Percentiles rank a stretch among this genome's conserved stretches.
Conservation (phyloP, 1,140 invertebrate genomes). For the Cephus cinctus region DNA sequence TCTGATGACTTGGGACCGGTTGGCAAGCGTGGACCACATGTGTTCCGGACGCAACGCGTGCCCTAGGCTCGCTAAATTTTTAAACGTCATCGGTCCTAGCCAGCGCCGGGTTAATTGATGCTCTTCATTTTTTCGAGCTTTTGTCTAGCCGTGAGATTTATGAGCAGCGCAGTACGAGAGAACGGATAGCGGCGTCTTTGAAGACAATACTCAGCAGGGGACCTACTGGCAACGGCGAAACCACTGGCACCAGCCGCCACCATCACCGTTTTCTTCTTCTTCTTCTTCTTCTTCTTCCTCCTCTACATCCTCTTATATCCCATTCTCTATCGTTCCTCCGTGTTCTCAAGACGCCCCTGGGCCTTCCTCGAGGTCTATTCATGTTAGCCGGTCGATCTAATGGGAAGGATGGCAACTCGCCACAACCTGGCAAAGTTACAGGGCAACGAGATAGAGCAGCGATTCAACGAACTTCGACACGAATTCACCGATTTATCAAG, state of each 20-base stretch:
- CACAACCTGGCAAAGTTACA: conserved; percentile 2
- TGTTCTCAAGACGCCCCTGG: conserved; percentile 12
- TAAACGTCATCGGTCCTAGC: conserved; percentile 28
- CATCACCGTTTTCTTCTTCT: conserved; percentile 2
- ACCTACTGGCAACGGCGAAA: conserved; percentile 38
- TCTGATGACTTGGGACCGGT: conserved; percentile 28
- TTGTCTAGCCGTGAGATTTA: conserved; percentile 40
- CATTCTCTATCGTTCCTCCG: conserved; percentile 8
- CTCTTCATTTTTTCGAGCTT: conserved; percentile 37
- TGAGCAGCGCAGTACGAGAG: conserved; percentile 18
- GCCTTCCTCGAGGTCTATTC: conserved; percentile 12
- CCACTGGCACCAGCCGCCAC: conserved; percentile 15
- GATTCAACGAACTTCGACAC: no score
- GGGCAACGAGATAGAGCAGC: no score
- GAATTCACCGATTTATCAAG: no score
- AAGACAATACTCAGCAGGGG: conserved; percentile 34
- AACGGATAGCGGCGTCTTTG: conserved; percentile 35
- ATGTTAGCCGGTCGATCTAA: conserved; percentile 5
- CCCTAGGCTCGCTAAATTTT: conserved; percentile 26
- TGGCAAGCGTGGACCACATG: conserved; percentile 30
- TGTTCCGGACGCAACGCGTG: conserved; percentile 20
- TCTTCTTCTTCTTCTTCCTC: conserved; percentile 9
- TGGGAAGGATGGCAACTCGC: conserved; percentile 14
- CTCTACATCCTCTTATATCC: conserved; percentile 1
- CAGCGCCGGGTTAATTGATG: conserved; percentile 33